Base-by-base conservation (phyloP, 2,113 vertebrate species). In the Oncorhynchus mykiss region DNA sequence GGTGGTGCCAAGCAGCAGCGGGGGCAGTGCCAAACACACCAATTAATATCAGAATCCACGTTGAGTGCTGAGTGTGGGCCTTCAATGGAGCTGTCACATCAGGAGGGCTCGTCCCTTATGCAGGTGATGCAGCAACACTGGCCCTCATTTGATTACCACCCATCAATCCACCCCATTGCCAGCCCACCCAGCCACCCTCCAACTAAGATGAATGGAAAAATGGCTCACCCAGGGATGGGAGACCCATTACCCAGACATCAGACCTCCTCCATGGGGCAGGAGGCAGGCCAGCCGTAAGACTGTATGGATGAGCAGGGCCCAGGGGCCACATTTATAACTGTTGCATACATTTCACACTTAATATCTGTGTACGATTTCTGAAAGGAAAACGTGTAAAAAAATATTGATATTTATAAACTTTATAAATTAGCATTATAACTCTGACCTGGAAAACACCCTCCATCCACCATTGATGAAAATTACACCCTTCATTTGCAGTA, bases 231-330 rank as follows among this genome's bases (percentile, higher is more conserved):
- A 76, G 70, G 54, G 78, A 71, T 74, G 76, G 74, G 31, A 59
- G 29, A 25, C 51, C 81, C 81, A 79, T 74, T 83, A 79, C 79
- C 73, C 34, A 76, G 69, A 70, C 78, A 80, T 74, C 67, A 45
- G 67, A 77, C 78, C 45, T 66, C 24, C 31, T n/a, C n/a, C 34
- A 24, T 20, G n/a, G 48, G n/a, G 48, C 49, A 54, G 45, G 18
- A 27, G 70, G 70, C 18, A 20, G 18, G 11, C 24, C 5, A 4
- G 29, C 27, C 18, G 31, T 13, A 12, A 62, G 12, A 2, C 29
- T 29, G 18, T 18, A 16, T 14, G 57, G 12, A 18, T 54, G 51
- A 29, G 54, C 49, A 57, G 22, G 29, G 65, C 57, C 57, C 39
- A 45, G 9, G 9, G 39, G 39, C 39, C 39, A 1, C 39, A 45